Evolutionary conservation across 2,797 vertebrate genomes (phyloP).

Genomic region (Champsocephalus gunnari): DNA sequence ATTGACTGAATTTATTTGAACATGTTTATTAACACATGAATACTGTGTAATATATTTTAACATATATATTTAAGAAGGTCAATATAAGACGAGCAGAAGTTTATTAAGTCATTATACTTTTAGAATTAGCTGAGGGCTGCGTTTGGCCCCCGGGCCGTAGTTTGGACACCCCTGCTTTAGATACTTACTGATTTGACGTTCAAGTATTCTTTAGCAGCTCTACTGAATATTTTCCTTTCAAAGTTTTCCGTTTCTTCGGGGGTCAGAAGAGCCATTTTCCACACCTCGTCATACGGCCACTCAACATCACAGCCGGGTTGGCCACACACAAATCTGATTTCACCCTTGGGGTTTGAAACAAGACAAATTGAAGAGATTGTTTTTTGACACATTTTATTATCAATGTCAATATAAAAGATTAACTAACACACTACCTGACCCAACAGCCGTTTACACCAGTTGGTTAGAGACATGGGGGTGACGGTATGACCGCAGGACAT

Average conservation of each 20-base stretch:
- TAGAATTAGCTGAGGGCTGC: too few species aligned
- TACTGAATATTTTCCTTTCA: slow-evolving; percentile 56
- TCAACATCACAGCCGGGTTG: slow-evolving; percentile 45
- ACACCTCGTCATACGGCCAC: slow-evolving; percentile 74
- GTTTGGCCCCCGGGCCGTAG: too few species aligned
- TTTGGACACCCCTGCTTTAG: too few species aligned
- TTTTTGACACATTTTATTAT: too few species aligned
- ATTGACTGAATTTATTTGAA: too few species aligned
- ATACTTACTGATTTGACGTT: slow-evolving; percentile 65
- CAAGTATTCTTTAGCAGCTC: slow-evolving; percentile 44
- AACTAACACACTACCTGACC: slow-evolving; percentile 14
- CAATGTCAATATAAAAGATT: not conserved
- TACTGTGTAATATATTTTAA: too few species aligned
- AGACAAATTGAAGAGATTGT: too few species aligned
- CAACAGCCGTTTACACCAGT: slow-evolving; percentile 67
- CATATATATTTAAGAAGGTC: too few species aligned
- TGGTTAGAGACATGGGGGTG: slow-evolving; percentile 74
- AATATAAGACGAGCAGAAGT: too few species aligned
- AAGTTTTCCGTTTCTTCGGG: slow-evolving; percentile 66
- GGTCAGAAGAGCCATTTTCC: slow-evolving; percentile 76
- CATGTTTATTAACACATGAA: too few species aligned
- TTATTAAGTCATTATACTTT: not conserved
- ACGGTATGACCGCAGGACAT: slow-evolving; percentile 82
- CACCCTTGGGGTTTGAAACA: slow-evolving; percentile 50
- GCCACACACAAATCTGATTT: slow-evolving; percentile 71